phyloP scores from a whole-genome alignment of 2,888 invertebrate species.

The Sympetrum striolatum region DNA sequence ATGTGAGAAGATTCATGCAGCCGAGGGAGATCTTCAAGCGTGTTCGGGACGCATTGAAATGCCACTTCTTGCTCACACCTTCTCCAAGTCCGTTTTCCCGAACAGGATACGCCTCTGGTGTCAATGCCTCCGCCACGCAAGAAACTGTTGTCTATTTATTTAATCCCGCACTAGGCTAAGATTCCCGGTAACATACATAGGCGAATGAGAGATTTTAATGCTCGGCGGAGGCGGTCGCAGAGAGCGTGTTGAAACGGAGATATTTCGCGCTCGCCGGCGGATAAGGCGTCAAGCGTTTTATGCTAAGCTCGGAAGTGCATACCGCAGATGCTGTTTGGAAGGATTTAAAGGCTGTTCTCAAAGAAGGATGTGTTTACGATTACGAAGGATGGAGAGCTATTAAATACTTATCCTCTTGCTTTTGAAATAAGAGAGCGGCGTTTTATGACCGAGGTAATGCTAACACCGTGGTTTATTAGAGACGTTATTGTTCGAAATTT shows the following conservation, averaged over 20 bases:
- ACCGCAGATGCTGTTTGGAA: background rate
- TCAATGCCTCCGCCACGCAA: background rate
- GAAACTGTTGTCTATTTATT: background rate
- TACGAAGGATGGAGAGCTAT: background rate
- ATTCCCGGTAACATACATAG: background rate
- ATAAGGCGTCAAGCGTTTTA: background rate
- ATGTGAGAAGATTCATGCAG: background rate
- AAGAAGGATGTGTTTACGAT: background rate
- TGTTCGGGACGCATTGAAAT: background rate
- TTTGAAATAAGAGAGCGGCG: too few species aligned
- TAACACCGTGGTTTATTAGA: too few species aligned
- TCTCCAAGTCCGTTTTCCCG: background rate
- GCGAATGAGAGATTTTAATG: background rate
- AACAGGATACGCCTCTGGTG: background rate
- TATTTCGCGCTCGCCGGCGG: background rate
- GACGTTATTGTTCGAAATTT: too few species aligned
- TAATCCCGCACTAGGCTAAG: background rate
- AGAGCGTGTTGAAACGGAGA: background rate
- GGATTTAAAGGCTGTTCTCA: background rate
- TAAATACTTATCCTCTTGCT: background rate
- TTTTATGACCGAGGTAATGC: too few species aligned
- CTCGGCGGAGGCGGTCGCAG: background rate
- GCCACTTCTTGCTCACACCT: background rate
- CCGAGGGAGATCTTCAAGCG: background rate
- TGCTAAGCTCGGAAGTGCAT: background rate